Evolutionary conservation across 2,113 vertebrate species (phyloP), one percentile per base, ranked within the genome.

Genomic region (Pyrgilauda ruficollis): DNA sequence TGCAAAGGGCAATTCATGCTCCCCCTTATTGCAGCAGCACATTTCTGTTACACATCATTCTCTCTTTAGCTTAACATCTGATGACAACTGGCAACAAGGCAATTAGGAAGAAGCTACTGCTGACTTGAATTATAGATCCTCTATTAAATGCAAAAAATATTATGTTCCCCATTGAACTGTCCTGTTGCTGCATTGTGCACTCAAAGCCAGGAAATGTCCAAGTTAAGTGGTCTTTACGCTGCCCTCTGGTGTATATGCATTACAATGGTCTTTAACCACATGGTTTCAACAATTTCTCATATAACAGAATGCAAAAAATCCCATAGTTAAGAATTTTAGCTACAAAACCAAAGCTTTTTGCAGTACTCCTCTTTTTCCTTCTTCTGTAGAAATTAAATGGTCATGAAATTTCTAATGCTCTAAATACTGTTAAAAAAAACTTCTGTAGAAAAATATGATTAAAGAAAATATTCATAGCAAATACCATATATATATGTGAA

Each of bases 61-160:
- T 67, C 23, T 74, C 94, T 97, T 95, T 52, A 96, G 81, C 72
- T 93, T 89, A 94, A 94, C 50, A 35, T 59, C 90, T 94, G 53
- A 84, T 94, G 84, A 96, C 93, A 97, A 90, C 83, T 96, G 96
- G 69, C 62, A 94, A 44, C 77, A 93, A 83, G 73, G 86, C 77
- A 88, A 90, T 96, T 94, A 97, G 86, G 64, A 77, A 77, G 79
- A 84, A 61, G 23, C 26, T 74, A 23, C 62, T 69, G 68, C 56
- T 72, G 92, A 44, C 83, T 89, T 75, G 83, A 88, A 93, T 97
- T 94, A 92, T 79, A 90, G 95, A 86, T 92, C 67, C 23, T 77
- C 26, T 73, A 30, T 87, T 94, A 92, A 89, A 89, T 77, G 73
- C 35, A 91, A 75, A 87, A n/a, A 13, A 6, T 37, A 8, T 88